phyloP scores from a whole-genome alignment of 1,140 invertebrate genomes.

The Archivesica marissinica region DNA sequence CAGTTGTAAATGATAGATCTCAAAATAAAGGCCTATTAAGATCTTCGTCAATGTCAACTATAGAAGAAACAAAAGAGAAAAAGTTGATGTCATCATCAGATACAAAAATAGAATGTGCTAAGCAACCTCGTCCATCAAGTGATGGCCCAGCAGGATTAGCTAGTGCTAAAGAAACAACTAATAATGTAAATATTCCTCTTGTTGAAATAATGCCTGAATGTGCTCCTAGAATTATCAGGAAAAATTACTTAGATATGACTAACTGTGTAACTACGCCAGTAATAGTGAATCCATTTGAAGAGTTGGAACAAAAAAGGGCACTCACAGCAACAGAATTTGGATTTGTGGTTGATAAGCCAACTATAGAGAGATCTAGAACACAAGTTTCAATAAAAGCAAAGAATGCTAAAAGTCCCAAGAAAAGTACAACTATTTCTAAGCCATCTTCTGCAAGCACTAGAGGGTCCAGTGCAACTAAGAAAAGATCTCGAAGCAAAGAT shows the following conservation, averaged over 20 bases:
- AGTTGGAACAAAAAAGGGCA: conserved; percentile 63
- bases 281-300: conserved; percentile 80
- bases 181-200: conserved; percentile 52
- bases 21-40: conserved; percentile 24
- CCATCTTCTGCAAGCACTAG: conserved; percentile 67
- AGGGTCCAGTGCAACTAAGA: conserved; percentile 66
- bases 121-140: conserved; percentile 12
- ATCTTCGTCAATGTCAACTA: conserved; percentile 62
- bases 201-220: conserved; percentile 67
- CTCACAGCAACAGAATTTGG: conserved; percentile 70
- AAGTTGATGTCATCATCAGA: conserved; percentile 52
- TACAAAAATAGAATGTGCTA: conserved; percentile 37
- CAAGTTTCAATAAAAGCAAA: conserved; percentile 67
- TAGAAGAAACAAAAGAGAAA: conserved; percentile 59
- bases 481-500: conserved; percentile 67
- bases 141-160: conserved; percentile 20
- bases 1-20: conserved; percentile 16
- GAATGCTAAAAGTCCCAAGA: conserved; percentile 69
- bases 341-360: conserved; percentile 72
- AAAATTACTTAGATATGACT: conserved; percentile 37
- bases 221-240: conserved; percentile 61
- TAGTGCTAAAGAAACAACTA: not conserved
- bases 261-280: conserved; percentile 73
- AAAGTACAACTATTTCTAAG: conserved; percentile 59
- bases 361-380: conserved; percentile 67